Conservation (phyloP, 2,888 invertebrate genomes). For the Formica aserva region DNA sequence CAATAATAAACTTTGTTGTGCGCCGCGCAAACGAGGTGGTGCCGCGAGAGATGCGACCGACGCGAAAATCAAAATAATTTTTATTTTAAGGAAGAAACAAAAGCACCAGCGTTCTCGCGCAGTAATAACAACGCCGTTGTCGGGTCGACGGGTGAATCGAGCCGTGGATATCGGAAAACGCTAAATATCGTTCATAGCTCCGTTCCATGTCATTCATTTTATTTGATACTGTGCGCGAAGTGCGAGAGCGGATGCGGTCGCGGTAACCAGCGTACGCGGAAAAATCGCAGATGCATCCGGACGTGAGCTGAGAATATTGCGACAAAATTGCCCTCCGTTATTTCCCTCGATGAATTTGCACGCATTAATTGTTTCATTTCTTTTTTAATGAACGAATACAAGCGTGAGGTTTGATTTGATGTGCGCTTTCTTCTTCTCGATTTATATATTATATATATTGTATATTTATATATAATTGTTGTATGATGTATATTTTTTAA, state of each 20-base stretch:
- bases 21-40: slow-evolving; percentile 8
- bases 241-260: slow-evolving; percentile 39
- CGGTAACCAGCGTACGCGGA: slow-evolving; percentile 29
- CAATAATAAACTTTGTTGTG: slow-evolving; percentile 34
- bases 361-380: slow-evolving; percentile 57
- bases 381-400: neutral
- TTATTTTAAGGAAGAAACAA: slow-evolving; percentile 67
- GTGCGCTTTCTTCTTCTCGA: neutral
- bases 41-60: slow-evolving; percentile 19
- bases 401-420: neutral
- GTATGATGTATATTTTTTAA: neutral
- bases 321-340: slow-evolving; percentile 43
- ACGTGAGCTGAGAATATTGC: slow-evolving; percentile 5
- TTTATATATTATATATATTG: neutral
- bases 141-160: slow-evolving; percentile 52
- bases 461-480: neutral
- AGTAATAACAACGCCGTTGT: slow-evolving; percentile 64
- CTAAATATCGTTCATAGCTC: slow-evolving; percentile 79
- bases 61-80: slow-evolving; percentile 65
- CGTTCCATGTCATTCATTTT: slow-evolving; percentile 81
- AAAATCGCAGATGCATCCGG: slow-evolving; percentile 44
- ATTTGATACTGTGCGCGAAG: slow-evolving; percentile 68
- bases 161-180: slow-evolving; percentile 80
- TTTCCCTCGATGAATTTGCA: slow-evolving; percentile 58
- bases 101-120: slow-evolving; percentile 50